These are phyloP conservation scores for Anniella stebbinsi DNA, from an alignment of 2,797 vertebrate species.

Conservation along the genomic window DNA sequence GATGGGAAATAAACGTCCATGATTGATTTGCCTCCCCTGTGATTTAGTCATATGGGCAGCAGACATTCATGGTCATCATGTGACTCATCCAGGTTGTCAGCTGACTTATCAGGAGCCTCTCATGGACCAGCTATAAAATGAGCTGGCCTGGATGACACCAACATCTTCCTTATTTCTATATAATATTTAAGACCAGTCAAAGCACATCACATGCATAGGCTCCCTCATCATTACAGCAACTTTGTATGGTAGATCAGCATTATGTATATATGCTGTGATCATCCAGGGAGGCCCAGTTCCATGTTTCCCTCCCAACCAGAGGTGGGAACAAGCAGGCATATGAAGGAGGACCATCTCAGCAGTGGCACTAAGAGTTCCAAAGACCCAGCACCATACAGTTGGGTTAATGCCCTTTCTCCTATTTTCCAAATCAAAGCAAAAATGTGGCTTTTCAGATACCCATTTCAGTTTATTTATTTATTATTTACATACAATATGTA, in stretches of 20 bases:
- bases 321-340: background rate
- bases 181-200: background rate
- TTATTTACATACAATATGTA: too few species aligned
- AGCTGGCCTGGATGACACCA: background rate
- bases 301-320: background rate
- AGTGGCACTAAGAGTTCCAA: too few species aligned
- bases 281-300: too few species aligned
- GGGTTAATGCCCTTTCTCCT: too few species aligned
- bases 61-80: too few species aligned
- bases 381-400: too few species aligned
- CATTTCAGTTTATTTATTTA: too few species aligned
- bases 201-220: background rate
- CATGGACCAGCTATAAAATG: too few species aligned
- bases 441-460: too few species aligned
- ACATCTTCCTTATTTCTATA: background rate
- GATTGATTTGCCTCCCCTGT: constrained; percentile 49
- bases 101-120: too few species aligned
- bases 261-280: background rate
- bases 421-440: too few species aligned
- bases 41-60: too few species aligned
- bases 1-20: constrained; percentile 44
- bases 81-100: background rate
- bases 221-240: background rate
- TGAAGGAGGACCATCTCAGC: background rate
- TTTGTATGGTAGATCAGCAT: background rate